A percentile compares a stretch with the other conserved stretches of the same genome.
Evolutionary conservation across 2,888 invertebrate genomes (phyloP).

Genomic region (Caenorhabditis panamensis): DNA sequence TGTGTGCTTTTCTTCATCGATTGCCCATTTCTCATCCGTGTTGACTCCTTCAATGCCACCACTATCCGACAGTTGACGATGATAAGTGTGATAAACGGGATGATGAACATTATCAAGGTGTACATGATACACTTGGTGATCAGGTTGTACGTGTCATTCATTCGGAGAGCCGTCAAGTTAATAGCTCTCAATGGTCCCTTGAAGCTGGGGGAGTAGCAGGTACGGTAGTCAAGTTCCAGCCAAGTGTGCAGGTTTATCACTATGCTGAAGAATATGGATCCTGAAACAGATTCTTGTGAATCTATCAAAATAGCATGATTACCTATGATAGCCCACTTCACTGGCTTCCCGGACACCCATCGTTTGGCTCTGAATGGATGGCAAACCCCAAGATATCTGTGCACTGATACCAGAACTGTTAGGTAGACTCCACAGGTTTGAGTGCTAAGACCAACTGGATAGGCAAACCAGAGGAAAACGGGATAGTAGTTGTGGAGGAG

Average conservation of each 20-base stretch:
- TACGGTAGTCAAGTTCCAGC: constrained; percentile 74
- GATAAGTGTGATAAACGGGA: constrained; percentile 78
- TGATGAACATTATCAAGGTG: constrained; percentile 78
- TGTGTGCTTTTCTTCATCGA: constrained; percentile 68
- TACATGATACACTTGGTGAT: constrained; percentile 70
- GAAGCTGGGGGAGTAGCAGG: constrained; percentile 74
- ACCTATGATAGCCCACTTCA: constrained; percentile 69
- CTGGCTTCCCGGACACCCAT: constrained; percentile 78
- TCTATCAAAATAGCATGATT: neutral
- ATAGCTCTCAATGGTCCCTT: constrained; percentile 65
- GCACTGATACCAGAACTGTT: constrained; percentile 79
- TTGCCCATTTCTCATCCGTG: constrained; percentile 72
- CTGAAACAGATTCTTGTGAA: constrained; percentile 28
- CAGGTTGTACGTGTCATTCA: constrained; percentile 61
- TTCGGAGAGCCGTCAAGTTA: constrained; percentile 67
- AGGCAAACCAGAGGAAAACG: constrained; percentile 76
- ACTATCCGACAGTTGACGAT: constrained; percentile 79
- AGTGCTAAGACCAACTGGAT: constrained; percentile 79
- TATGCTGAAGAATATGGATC: constrained; percentile 76
- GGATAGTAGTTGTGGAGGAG: constrained; percentile 76
- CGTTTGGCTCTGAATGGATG: constrained; percentile 78
- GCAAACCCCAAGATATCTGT: constrained; percentile 72
- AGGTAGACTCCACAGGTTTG: constrained; percentile 80
- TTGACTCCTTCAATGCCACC: constrained; percentile 74
- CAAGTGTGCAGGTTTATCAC: constrained; percentile 79